A percentile compares a stretch with the other conserved stretches of the same genome.
phyloP scores from a whole-genome alignment of 2,113 vertebrate genomes.

The Tachysurus fulvidraco region DNA sequence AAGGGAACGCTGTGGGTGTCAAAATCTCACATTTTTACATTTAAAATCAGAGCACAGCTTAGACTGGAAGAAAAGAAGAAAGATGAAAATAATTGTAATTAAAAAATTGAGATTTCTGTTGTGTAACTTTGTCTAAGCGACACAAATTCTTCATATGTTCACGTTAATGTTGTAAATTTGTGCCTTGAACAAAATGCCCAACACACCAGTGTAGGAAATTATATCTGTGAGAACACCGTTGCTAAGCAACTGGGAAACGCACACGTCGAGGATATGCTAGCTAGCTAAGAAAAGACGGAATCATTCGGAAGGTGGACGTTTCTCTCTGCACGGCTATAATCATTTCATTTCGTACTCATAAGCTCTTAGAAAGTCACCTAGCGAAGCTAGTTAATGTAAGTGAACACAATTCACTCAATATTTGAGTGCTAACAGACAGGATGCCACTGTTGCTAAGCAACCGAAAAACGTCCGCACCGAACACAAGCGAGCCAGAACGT shows the following conservation, averaged over 20 bases:
- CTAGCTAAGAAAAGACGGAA: not conserved
- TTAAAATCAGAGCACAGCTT: not conserved
- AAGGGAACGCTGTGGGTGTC: not conserved
- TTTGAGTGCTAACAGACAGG: not conserved
- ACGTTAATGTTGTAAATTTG: not conserved
- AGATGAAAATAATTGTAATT: not conserved
- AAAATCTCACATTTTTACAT: not conserved
- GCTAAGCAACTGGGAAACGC: not conserved
- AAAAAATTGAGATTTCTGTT: not conserved
- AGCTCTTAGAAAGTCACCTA: not conserved
- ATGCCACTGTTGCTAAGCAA: not conserved
- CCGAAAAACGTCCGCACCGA: not conserved
- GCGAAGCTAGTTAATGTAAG: not conserved
- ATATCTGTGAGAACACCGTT: not conserved
- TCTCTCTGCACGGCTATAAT: not conserved
- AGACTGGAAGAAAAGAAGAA: no score
- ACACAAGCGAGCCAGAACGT: not conserved
- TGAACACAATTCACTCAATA: not conserved
- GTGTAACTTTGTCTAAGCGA: not conserved
- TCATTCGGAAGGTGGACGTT: not conserved
- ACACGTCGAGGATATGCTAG: not conserved
- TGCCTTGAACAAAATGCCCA: not conserved
- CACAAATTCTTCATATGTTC: not conserved
- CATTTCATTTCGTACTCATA: not conserved
- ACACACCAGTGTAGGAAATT: not conserved